Evolutionary conservation across 1,140 invertebrate species (phyloP).

Genomic region (Tetranychus urticae): DNA sequence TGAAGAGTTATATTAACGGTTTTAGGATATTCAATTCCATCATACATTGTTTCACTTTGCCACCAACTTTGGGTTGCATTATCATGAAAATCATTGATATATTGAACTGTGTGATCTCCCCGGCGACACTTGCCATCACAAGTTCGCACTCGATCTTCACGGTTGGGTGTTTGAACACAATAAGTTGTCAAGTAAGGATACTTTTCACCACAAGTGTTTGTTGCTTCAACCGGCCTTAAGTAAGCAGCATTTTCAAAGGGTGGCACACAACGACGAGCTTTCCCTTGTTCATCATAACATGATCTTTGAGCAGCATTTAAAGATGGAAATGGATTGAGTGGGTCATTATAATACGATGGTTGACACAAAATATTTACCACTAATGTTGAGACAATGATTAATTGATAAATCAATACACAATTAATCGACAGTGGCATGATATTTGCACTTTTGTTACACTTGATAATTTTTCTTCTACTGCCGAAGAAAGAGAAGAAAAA

Average conservation of each 20-base stretch:
- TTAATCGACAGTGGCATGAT: too few species aligned
- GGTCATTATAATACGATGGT: too few species aligned
- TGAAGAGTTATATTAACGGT: constrained; percentile 74
- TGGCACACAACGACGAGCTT: constrained; percentile 63
- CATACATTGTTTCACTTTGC: constrained; percentile 92
- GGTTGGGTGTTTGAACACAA: constrained; percentile 54
- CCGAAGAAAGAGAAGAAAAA: too few species aligned
- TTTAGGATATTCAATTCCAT: constrained; percentile 65
- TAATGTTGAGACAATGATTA: too few species aligned
- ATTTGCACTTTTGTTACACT: too few species aligned
- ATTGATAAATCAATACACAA: too few species aligned
- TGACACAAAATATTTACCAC: too few species aligned
- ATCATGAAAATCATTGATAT: constrained; percentile 69
- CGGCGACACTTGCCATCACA: constrained; percentile 27
- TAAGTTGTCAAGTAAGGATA: constrained; percentile 40
- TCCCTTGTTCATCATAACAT: constrained; percentile 25
- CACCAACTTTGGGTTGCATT: constrained; percentile 84
- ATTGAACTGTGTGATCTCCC: constrained; percentile 38
- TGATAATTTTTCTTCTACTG: too few species aligned
- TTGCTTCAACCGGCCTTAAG: constrained; percentile 57
- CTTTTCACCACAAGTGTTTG: constrained; percentile 71
- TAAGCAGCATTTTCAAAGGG: constrained; percentile 91
- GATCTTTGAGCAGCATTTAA: background rate
- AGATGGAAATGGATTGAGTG: background rate
- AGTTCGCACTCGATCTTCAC: constrained; percentile 22